These are phyloP conservation scores for Oppia nitens DNA, from an alignment of 1,140 invertebrate genomes.

Conservation along the genomic window DNA sequence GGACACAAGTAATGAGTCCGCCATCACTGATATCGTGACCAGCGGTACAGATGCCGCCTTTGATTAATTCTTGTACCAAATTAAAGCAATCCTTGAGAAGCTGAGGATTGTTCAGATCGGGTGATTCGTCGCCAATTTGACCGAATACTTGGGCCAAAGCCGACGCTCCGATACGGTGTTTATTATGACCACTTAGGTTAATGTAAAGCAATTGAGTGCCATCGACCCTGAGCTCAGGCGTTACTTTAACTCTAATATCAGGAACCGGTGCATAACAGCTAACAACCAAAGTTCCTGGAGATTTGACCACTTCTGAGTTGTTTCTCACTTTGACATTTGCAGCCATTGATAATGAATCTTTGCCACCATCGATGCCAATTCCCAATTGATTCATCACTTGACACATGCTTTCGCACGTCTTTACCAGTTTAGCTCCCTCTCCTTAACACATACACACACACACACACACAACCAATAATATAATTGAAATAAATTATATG, in stretches of 20 bases:
- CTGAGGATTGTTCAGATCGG: slow-evolving; percentile 56
- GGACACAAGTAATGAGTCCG: slow-evolving; percentile 65
- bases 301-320: slow-evolving; percentile 34
- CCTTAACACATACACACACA: slow-evolving; percentile 27
- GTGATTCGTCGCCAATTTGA: slow-evolving; percentile 59
- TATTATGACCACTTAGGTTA: slow-evolving; percentile 37
- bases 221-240: slow-evolving; percentile 68
- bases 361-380: slow-evolving; percentile 89
- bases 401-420: slow-evolving; percentile 76
- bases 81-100: slow-evolving; percentile 55
- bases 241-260: slow-evolving; percentile 56
- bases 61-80: slow-evolving; percentile 60
- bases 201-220: slow-evolving; percentile 43
- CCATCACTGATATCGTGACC: slow-evolving; percentile 96
- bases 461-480: no score
- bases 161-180: slow-evolving; percentile 63
- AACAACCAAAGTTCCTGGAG: slow-evolving; percentile 64
- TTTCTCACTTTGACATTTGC: slow-evolving; percentile 49
- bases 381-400: slow-evolving; percentile 63
- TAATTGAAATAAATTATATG: not conserved
- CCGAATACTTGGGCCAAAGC: slow-evolving; percentile 75
- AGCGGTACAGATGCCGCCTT: slow-evolving; percentile 51
- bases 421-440: slow-evolving; percentile 68
- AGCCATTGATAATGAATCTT: slow-evolving; percentile 95
- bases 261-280: slow-evolving; percentile 87